These are phyloP conservation scores for Drosophila chauvacae DNA, from an alignment of 1,140 invertebrate species.

Conservation along the genomic window DNA sequence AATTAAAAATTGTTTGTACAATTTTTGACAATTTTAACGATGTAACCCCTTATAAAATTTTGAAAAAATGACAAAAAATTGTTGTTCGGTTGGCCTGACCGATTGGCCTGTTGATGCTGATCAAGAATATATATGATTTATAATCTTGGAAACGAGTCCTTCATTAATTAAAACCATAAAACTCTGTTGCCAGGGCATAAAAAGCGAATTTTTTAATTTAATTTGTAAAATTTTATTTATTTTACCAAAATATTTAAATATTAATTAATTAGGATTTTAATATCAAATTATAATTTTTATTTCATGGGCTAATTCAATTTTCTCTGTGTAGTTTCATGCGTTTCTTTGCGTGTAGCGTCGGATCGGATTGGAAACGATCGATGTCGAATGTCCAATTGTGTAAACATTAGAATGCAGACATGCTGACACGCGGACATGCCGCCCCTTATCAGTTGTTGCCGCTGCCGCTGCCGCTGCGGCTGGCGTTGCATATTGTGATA, in stretches of 20 bases:
- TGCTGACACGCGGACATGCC: constrained; percentile 9
- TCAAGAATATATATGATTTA: background rate
- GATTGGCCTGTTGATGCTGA: background rate
- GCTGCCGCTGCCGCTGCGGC: constrained; percentile 23
- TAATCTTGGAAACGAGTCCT: background rate
- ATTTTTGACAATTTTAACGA: no score
- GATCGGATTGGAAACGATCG: constrained; percentile 12
- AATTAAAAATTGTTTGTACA: no score
- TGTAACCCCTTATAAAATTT: no score
- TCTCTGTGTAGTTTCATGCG: background rate
- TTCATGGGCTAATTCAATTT: background rate
- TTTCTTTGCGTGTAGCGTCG: constrained; percentile 1
- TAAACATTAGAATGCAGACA: constrained; percentile 59
- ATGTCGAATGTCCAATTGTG: constrained; percentile 47
- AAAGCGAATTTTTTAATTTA: no score
- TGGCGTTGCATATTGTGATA: constrained; percentile 26
- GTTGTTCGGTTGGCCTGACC: background rate
- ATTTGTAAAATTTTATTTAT: background rate
- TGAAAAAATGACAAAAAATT: no score
- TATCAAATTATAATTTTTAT: background rate
- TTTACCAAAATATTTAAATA: background rate
- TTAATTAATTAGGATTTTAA: no score
- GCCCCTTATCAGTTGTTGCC: constrained; percentile 42
- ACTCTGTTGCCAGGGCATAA: no score
- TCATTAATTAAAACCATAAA: no score